These are phyloP conservation scores for Platycheirus rosarum DNA, from an alignment of 2,888 invertebrate genomes.

Conservation along the genomic window DNA sequence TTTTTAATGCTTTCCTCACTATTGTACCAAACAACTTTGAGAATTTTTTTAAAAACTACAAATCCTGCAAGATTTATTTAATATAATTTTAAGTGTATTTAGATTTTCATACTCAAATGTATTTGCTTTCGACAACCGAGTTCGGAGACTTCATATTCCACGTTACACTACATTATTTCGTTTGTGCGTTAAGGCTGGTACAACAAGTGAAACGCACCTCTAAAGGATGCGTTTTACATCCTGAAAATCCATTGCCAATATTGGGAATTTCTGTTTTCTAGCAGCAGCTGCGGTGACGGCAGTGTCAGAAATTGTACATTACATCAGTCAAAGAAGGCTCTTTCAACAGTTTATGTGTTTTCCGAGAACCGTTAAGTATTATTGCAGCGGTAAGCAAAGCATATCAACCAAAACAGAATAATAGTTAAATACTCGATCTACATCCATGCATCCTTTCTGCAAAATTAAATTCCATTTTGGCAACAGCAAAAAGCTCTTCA, in stretches of 20 bases:
- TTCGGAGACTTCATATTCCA: not conserved
- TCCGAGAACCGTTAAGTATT: not conserved
- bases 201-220: conserved; percentile 1
- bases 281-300: no score
- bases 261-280: not conserved
- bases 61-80: no score
- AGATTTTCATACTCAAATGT: not conserved
- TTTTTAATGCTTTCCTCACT: no score
- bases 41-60: no score
- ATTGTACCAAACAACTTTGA: no score
- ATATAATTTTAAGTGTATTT: not conserved
- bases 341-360: not conserved
- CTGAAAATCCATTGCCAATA: conserved; percentile 2
- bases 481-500: conserved; percentile 27
- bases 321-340: conserved; percentile 1
- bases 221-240: not conserved
- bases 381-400: conserved; percentile 11
- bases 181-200: not conserved
- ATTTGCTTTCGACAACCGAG: not conserved
- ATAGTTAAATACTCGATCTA: not conserved
- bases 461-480: conserved; percentile 21
- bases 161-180: conserved; percentile 1
- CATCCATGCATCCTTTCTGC: not conserved
- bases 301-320: not conserved
- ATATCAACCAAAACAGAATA: not conserved